Conservation (phyloP, 1,140 invertebrate species). For the Triops longicaudatus region DNA sequence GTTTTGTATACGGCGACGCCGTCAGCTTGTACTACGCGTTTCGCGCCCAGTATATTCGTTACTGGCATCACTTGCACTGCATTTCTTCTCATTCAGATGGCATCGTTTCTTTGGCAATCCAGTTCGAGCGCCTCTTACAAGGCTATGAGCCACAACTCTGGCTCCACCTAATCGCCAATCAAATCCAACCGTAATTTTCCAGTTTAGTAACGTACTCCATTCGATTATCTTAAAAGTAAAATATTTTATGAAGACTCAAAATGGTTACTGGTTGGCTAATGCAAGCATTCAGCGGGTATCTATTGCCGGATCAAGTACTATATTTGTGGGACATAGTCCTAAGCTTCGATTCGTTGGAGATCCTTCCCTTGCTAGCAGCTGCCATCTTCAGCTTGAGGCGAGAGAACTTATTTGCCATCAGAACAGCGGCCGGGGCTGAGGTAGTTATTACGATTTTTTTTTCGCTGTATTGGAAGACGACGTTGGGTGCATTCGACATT, state of each 20-base stretch:
- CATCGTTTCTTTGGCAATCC: conserved; percentile 65
- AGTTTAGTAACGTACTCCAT: conserved; percentile 19
- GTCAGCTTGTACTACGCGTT: conserved; percentile 81
- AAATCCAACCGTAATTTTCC: conserved; percentile 74
- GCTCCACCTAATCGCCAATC: conserved; percentile 76
- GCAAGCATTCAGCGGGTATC: conserved; percentile 84
- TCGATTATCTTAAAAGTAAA: conserved; percentile 28
- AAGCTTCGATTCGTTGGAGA: conserved; percentile 82
- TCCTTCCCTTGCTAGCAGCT: conserved; percentile 74
- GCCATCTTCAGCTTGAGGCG: conserved; percentile 85
- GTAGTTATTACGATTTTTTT: conserved; percentile 38
- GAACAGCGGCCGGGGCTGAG: conserved; percentile 72
- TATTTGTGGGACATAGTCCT: conserved; percentile 86
- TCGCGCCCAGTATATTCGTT: conserved; percentile 79
- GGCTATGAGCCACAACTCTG: conserved; percentile 80
- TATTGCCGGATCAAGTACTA: conserved; percentile 82
- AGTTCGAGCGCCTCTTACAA: conserved; percentile 85
- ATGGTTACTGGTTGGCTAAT: conserved; percentile 78
- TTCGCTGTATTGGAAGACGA: too few relatives aligned
- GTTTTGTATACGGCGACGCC: conserved; percentile 84
- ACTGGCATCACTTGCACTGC: conserved; percentile 83
- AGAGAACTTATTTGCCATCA: conserved; percentile 83
- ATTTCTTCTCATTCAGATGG: conserved; percentile 85
- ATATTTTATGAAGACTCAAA: conserved; percentile 23
- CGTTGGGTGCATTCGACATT: too few relatives aligned